Percentiles rank a stretch among this genome's conserved stretches.
These are phyloP conservation scores for Harlomillsia oculata DNA, from an alignment of 1,140 invertebrate species.

Conservation along the genomic window DNA sequence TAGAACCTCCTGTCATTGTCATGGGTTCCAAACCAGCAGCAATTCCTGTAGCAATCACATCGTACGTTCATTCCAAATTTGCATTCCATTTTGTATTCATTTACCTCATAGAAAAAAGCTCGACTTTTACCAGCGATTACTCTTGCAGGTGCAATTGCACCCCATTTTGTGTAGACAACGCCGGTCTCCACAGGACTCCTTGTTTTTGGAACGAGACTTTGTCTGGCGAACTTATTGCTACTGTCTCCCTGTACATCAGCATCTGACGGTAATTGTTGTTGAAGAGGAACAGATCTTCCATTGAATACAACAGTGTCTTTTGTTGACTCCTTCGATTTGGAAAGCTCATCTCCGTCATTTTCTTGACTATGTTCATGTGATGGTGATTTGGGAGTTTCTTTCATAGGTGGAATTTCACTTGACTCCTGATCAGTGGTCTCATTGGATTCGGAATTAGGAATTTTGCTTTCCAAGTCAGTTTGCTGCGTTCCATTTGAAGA, in stretches of 20 bases:
- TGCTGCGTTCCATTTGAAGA: too few relatives aligned
- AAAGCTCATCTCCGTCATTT: too few relatives aligned
- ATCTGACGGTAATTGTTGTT: background rate
- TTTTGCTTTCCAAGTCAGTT: too few relatives aligned
- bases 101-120: background rate
- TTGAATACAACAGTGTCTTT: too few relatives aligned
- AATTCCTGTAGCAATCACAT: conserved; percentile 29
- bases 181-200: conserved; percentile 29
- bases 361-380: too few relatives aligned
- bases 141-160: conserved; percentile 18
- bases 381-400: too few relatives aligned
- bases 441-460: too few relatives aligned
- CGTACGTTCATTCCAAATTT: too few relatives aligned
- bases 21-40: conserved; percentile 29
- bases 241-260: background rate
- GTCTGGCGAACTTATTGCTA: background rate
- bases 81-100: background rate
- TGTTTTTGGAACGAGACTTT: conserved; percentile 5
- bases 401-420: too few relatives aligned
- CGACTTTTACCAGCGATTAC: conserved; percentile 24
- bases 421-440: too few relatives aligned
- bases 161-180: conserved; percentile 28
- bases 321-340: too few relatives aligned
- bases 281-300: too few relatives aligned
- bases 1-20: background rate